Evolutionary conservation across 1,140 invertebrate species (phyloP).

Genomic region (Cyphomyrmex costatus): DNA sequence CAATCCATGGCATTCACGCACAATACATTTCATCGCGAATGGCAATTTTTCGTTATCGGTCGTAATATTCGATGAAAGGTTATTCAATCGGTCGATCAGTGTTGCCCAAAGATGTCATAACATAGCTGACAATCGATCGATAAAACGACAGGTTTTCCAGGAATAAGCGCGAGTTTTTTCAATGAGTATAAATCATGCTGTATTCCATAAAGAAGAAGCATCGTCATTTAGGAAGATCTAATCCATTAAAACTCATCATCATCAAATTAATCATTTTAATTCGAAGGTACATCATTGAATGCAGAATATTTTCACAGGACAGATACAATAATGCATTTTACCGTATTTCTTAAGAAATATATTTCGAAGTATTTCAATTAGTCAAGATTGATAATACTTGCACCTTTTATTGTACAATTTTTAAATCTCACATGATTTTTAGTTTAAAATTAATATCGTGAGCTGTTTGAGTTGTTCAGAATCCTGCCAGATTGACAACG

Average conservation of each 20-base stretch:
- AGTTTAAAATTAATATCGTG: constrained; percentile 6
- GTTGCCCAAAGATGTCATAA: constrained; percentile 36
- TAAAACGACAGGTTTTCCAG: constrained; percentile 7
- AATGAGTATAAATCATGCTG: constrained; percentile 22
- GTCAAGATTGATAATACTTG: neutral
- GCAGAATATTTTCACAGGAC: neutral
- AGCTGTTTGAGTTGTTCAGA: neutral
- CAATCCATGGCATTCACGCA: neutral
- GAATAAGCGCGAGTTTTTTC: constrained; percentile 34
- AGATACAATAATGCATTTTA: neutral
- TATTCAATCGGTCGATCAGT: constrained; percentile 22
- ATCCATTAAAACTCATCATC: neutral
- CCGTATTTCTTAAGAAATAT: neutral
- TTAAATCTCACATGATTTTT: neutral
- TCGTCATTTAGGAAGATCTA: constrained; percentile 22
- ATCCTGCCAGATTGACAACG: neutral
- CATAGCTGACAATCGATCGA: constrained; percentile 8
- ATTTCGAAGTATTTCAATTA: neutral
- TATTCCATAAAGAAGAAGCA: constrained; percentile 13
- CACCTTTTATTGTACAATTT: neutral
- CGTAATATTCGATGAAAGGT: constrained; percentile 59
- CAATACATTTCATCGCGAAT: neutral
- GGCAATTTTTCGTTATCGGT: constrained; percentile 36
- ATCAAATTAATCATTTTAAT: constrained; percentile 12
- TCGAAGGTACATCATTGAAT: constrained; percentile 1